Evolutionary conservation across 2,113 vertebrate species (phyloP), one percentile per base, ranked within the genome.

Genomic region (Sinocyclocheilus rhinocerous): DNA sequence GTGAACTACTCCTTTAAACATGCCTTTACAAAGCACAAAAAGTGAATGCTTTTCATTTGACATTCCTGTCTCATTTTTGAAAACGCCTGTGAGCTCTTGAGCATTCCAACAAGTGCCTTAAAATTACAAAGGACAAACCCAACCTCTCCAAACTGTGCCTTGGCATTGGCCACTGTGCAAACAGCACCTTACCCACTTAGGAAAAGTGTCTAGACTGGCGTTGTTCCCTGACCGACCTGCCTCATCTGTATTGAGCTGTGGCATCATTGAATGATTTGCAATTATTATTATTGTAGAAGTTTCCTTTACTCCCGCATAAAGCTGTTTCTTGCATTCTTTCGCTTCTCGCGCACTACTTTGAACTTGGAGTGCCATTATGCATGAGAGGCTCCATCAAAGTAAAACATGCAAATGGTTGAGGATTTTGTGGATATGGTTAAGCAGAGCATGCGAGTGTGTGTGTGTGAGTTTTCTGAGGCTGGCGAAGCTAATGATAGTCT

Each of bases 331-430:
- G 48, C 24, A 72, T 83, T 84, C 33, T 73, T 73, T 57, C 12
- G 13, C 61, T 67, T 81, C 42, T 42, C 9, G 2, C 0, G 12
- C 15, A 39, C 22, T 72, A 84, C 69, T 84, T 73, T 84, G 82
- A 57, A 84, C 63, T 52, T 73, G 82, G 26, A 84, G 82, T 52
- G 82, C 69, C 52, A 84, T 84, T 84, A 84, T 59, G 69, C 50
- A 84, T 75, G 33, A 55, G 67, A 59, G 69, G 29, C 69, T 84
- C 69, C 33, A 84, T 84, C 67, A 84, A 73, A 84, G 50, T 12
- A 42, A 83, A 36, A 83, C 81, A 83, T 83, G 81, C 67, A 83
- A 84, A 84, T 75, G 69, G 50, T 42, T 42, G 13, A 20, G 81
- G 26, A 73, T 73, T 73, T 83, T 84, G 77, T 63, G 82, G 48